phyloP scores from a whole-genome alignment of 2,113 vertebrate species.

The Scortum barcoo region DNA sequence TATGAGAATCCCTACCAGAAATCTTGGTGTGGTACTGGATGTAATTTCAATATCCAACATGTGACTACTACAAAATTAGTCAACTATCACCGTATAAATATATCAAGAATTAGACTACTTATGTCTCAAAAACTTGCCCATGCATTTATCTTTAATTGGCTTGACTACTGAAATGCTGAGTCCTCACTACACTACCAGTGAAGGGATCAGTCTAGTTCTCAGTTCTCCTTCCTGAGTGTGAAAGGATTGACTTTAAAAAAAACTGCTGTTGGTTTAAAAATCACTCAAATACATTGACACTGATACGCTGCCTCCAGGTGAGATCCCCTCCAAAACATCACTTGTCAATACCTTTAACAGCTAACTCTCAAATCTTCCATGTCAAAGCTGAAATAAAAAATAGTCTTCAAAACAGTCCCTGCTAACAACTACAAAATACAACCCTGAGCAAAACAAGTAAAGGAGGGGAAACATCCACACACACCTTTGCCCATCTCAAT shows the following conservation, averaged over 20 bases:
- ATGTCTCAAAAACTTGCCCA: not conserved
- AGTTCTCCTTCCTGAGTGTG: no score
- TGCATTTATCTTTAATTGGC: no score
- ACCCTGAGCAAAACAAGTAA: no score
- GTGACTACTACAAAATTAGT: not conserved
- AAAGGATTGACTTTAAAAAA: no score
- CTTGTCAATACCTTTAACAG: not conserved
- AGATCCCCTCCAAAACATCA: no score
- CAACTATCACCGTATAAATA: not conserved
- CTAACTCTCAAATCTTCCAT: not conserved
- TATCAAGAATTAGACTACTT: not conserved
- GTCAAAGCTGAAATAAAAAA: not conserved
- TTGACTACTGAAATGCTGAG: no score
- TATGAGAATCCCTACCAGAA: not conserved
- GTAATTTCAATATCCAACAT: not conserved
- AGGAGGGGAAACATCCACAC: not conserved
- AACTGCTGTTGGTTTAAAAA: no score
- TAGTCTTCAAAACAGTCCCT: not conserved
- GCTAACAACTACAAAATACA: no score
- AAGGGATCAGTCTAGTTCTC: no score
- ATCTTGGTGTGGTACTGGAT: not conserved
- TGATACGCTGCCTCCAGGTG: no score
- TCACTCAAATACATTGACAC: no score
- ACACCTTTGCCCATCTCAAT: not conserved
- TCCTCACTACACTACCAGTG: no score